Evolutionary conservation across 2,797 vertebrate genomes (phyloP).

Genomic region (Coregonus sp.): DNA sequence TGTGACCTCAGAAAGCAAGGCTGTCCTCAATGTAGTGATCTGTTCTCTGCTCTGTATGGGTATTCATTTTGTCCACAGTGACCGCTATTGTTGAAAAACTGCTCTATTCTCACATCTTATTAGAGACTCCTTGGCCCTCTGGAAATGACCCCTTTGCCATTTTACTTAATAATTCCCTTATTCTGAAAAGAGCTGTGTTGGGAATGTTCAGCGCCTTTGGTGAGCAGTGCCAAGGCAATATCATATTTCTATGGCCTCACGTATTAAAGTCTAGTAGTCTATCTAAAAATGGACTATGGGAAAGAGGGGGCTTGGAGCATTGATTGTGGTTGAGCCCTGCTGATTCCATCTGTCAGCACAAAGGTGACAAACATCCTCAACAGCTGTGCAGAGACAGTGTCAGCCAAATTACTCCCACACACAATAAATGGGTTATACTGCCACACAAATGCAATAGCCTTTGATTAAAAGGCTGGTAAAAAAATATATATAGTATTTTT

Average conservation of each 20-base stretch:
- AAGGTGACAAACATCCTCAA: constrained; percentile 2
- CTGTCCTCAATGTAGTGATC: not conserved
- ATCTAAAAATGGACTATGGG: not conserved
- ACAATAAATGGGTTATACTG: not conserved
- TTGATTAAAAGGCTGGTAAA: not conserved
- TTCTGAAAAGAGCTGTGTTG: constrained; percentile 4
- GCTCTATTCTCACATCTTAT: not conserved
- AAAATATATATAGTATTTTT: not conserved
- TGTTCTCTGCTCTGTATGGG: not conserved
- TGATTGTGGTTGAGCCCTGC: not conserved
- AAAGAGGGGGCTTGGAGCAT: not conserved
- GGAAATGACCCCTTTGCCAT: constrained; percentile 1
- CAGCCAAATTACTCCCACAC: not conserved
- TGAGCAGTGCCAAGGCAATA: not conserved
- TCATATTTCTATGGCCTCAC: not conserved
- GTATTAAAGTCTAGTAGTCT: not conserved
- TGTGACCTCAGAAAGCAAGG: not conserved
- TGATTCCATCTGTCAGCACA: not conserved
- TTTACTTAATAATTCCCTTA: constrained; percentile 14
- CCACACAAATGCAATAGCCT: not conserved
- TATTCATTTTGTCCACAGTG: not conserved
- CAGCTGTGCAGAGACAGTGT: not conserved
- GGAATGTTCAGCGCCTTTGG: not conserved
- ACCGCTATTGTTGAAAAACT: not conserved
- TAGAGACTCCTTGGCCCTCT: not conserved